Evolutionary conservation across 1,140 invertebrate genomes (phyloP).

Genomic region (Gryllus bimaculatus): DNA sequence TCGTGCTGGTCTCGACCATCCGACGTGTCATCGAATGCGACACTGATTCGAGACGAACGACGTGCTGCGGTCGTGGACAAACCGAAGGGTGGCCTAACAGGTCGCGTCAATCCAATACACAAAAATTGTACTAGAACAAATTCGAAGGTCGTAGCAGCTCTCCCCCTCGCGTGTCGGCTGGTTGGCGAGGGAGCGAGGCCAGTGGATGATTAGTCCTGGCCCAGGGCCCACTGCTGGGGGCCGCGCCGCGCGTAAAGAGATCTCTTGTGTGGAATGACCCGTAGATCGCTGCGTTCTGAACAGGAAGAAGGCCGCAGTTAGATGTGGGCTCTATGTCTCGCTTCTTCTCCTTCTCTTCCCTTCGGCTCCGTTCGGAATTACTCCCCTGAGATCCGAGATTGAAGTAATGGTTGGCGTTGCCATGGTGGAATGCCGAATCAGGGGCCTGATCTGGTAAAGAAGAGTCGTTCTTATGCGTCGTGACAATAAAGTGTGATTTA

Average conservation of each 20-base stretch:
- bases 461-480: no score
- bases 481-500: no score
- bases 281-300: not conserved
- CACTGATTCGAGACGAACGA: no score
- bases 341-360: not conserved
- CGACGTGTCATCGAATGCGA: no score
- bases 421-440: not conserved
- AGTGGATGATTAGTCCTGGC: no score
- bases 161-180: not conserved
- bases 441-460: not conserved
- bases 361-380: not conserved
- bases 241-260: not conserved
- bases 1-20: no score
- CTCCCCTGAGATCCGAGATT: not conserved
- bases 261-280: not conserved
- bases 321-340: not conserved
- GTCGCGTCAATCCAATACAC: not conserved
- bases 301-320: not conserved
- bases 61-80: not conserved
- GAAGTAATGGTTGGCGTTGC: not conserved
- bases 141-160: not conserved
- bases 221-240: no score
- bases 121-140: not conserved
- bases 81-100: not conserved
- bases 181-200: not conserved